phyloP scores from a whole-genome alignment of 2,113 vertebrate species.

The Hyperoodon ampullatus region DNA sequence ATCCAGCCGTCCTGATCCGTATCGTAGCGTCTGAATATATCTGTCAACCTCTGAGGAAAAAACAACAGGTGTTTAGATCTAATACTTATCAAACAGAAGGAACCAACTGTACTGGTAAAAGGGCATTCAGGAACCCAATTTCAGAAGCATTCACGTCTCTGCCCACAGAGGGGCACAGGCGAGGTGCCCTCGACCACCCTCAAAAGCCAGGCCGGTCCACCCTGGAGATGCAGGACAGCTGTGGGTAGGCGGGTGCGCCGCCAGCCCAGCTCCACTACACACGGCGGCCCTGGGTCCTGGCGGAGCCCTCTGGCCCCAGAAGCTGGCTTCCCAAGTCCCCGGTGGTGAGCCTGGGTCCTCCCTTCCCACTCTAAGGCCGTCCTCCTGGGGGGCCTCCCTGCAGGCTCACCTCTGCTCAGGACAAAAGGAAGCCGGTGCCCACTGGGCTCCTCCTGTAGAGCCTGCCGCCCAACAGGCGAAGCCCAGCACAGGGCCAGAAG shows the following conservation, averaged over 20 bases:
- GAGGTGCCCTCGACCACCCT: not conserved
- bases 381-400: not conserved
- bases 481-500: not conserved
- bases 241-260: not conserved
- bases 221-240: fast-evolving
- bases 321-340: not conserved
- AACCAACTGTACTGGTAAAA: not conserved
- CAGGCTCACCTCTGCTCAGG: not conserved
- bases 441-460: not conserved
- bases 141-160: not conserved
- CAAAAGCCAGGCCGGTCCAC: not conserved
- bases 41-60: constrained; percentile 93
- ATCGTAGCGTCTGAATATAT: constrained; percentile 96
- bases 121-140: not conserved
- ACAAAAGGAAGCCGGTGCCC: not conserved
- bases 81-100: not conserved
- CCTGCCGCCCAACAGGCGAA: fast-evolving
- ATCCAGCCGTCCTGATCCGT: constrained; percentile 99
- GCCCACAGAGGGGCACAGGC: not conserved
- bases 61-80: not conserved
- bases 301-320: not conserved
- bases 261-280: not conserved
- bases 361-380: not conserved
- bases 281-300: not conserved
- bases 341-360: not conserved